These are phyloP conservation scores for Rhipidura dahli DNA, from an alignment of 2,113 vertebrate genomes.

Conservation along the genomic window DNA sequence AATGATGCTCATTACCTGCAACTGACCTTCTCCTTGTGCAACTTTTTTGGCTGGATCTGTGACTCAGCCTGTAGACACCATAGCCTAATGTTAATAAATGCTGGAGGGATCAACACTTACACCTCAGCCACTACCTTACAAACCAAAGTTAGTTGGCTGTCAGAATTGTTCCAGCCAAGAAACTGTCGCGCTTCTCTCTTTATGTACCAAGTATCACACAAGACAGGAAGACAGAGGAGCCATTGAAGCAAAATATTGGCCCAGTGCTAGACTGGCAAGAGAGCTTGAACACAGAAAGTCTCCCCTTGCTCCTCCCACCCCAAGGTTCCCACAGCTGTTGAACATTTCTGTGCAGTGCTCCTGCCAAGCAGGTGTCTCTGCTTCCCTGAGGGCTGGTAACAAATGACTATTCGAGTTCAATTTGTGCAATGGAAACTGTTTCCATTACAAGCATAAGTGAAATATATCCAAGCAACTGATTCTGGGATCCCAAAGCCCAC, in stretches of 20 bases:
- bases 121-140: neutral
- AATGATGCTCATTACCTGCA: neutral
- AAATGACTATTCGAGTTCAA: neutral
- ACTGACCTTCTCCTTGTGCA: neutral
- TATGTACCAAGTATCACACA: neutral
- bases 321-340: neutral
- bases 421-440: conserved; percentile 6
- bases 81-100: neutral
- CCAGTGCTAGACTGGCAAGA: neutral
- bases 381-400: neutral
- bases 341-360: neutral
- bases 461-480: neutral
- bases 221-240: neutral
- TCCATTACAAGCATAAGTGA: neutral
- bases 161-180: neutral
- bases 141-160: neutral
- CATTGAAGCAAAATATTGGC: neutral
- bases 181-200: neutral
- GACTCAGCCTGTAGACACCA: neutral
- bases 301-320: neutral
- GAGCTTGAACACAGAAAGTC: neutral
- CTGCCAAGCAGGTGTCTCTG: conserved; percentile 45
- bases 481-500: neutral
- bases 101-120: neutral
- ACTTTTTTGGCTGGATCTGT: neutral